Evolutionary conservation across 2,113 vertebrate genomes (phyloP), one percentile per base, ranked within the genome.

Genomic region (Oenanthe oenanthe): DNA sequence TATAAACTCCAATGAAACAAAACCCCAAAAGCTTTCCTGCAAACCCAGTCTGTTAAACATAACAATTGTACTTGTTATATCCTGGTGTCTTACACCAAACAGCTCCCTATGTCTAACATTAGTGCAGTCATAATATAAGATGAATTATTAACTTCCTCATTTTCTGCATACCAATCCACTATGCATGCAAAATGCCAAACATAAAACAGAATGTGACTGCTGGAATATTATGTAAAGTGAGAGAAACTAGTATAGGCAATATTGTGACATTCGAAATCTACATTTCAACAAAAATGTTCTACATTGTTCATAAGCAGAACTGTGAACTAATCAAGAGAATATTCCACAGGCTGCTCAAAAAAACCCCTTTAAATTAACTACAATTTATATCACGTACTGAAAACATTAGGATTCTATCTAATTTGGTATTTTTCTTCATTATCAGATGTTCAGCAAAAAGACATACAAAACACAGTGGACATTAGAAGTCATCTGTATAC

Each of bases 161-260:
- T 83, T 83, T 92, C 57, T 72, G 75, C 79, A 91, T 85, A 67
- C 19, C 48, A 82, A 78, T 71, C 34, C 58, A 80, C 43, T 24
- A 31, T 3, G 5, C 57, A 81, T 19, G 28, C 22, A 85, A 62
- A 85, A 82, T 36, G 67, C 51, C 25, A 17, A 79, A 82, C n/a
- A 58, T 19, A 58, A 85, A 96, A 1, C 51, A 85, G 67, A 83
- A 53, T 48, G 53, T 43, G 20, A 57, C 63, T 93, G 45, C n/a
- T 83, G n/a, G 26, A 91, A 57, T 80, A 68, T 32, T 71, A 83
- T 25, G 19, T 14, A 80, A 94, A 86, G 45, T 45, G 28, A 95
- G 31, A 80, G 20, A 93, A 95, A 91, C 73, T 1, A 80, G 25
- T 51, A 70, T 36, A 45, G 45, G 53, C 63, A 91, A 73, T 65